Percentiles rank a stretch among this genome's conserved stretches.
phyloP scores from a whole-genome alignment of 53 echinoderm and acorn worm genomes.

The Patiria pectinifera region DNA sequence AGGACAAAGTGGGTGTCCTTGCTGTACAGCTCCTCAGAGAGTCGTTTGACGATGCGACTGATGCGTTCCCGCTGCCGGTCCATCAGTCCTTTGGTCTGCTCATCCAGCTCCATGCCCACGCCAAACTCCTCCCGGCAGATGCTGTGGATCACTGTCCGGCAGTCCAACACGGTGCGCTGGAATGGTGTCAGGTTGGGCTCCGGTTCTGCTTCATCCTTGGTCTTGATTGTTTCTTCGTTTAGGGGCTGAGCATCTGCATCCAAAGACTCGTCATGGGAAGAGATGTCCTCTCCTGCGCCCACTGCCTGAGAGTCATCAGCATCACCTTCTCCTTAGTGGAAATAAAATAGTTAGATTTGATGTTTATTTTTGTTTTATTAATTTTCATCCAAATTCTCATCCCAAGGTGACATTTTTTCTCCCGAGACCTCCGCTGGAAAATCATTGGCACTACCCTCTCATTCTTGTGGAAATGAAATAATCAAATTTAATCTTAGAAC shows the following conservation, averaged over 20 bases:
- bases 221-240: background rate
- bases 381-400: background rate
- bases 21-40: slow-evolving; percentile 72
- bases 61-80: slow-evolving; percentile 45
- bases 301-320: background rate
- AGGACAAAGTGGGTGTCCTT: slow-evolving; percentile 78
- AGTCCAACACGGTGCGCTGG: slow-evolving; percentile 49
- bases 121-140: slow-evolving; percentile 70
- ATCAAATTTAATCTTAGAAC: too few relatives aligned
- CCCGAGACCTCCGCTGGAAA: too few relatives aligned
- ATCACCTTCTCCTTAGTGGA: background rate
- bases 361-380: too few relatives aligned
- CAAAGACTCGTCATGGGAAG: background rate
- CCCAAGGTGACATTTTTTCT: too few relatives aligned
- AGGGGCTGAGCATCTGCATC: background rate
- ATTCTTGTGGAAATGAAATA: too few relatives aligned
- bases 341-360: background rate
- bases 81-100: slow-evolving; percentile 50
- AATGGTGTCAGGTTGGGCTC: slow-evolving; percentile 34
- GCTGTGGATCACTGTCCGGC: slow-evolving; percentile 51
- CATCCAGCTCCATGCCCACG: slow-evolving; percentile 40
- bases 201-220: background rate
- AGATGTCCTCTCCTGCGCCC: background rate
- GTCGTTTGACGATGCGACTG: slow-evolving; percentile 59
- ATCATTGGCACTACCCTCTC: too few relatives aligned